Conservation (phyloP, 2,888 invertebrate genomes). For the Cephus runcator region DNA sequence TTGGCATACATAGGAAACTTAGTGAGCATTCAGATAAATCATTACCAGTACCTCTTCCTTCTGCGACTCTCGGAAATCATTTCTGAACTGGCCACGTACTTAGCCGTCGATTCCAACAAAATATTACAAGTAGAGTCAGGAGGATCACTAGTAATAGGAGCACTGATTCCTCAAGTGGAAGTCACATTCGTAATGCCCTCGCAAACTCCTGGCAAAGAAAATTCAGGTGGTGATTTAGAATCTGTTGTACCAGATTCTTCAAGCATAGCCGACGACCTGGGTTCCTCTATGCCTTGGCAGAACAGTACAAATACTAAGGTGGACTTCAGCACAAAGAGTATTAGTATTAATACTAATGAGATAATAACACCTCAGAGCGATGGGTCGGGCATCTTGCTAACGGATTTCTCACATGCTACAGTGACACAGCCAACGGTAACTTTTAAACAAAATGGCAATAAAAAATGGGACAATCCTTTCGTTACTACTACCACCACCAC, state of each 20-base stretch:
- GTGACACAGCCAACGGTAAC: slow-evolving; percentile 53
- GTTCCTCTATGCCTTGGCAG: slow-evolving; percentile 45
- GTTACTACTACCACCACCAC: background rate
- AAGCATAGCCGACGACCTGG: slow-evolving; percentile 81
- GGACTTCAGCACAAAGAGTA: slow-evolving; percentile 53
- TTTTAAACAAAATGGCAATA: slow-evolving; percentile 56
- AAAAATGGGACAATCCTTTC: slow-evolving; percentile 32
- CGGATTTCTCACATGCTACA: slow-evolving; percentile 53
- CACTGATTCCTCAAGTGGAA: slow-evolving; percentile 87
- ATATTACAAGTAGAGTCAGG: slow-evolving; percentile 71
- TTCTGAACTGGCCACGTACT: slow-evolving; percentile 82
- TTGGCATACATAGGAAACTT: slow-evolving; percentile 85
- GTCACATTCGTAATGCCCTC: slow-evolving; percentile 89
- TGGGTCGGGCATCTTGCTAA: slow-evolving; percentile 59
- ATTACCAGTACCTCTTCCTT: slow-evolving; percentile 92
- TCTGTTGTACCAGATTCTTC: slow-evolving; percentile 88
- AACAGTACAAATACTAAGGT: slow-evolving; percentile 39
- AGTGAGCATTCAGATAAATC: slow-evolving; percentile 91
- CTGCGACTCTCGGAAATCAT: slow-evolving; percentile 84
- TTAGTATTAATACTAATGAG: slow-evolving; percentile 35
- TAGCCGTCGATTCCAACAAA: slow-evolving; percentile 80
- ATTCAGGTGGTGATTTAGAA: slow-evolving; percentile 85
- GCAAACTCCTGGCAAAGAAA: slow-evolving; percentile 85
- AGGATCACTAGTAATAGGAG: slow-evolving; percentile 76
- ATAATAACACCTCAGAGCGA: slow-evolving; percentile 57